Evolutionary conservation across 2,113 vertebrate genomes (phyloP).

Genomic region (Genyomyrus donnyi): DNA sequence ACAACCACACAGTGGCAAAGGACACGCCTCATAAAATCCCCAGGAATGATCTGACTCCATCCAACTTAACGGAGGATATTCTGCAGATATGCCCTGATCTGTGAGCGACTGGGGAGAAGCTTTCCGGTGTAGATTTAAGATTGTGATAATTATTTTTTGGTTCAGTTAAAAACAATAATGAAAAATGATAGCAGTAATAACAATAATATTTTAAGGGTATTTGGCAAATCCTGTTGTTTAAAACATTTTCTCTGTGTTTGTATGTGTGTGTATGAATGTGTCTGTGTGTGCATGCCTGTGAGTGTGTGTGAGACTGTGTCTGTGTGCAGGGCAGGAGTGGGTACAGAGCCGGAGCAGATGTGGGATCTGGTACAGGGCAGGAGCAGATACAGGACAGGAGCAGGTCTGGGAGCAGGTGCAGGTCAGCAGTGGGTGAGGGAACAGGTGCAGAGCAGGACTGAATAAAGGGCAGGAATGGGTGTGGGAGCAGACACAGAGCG

Average conservation of each 20-base stretch:
- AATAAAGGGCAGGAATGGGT: background rate
- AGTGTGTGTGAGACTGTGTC: too few relatives aligned
- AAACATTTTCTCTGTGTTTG: background rate
- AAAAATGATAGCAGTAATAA: background rate
- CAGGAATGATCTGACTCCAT: background rate
- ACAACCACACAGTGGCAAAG: background rate
- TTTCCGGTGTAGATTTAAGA: background rate
- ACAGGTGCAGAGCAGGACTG: constrained; percentile 1
- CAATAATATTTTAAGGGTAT: background rate
- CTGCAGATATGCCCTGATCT: background rate
- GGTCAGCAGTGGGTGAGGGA: background rate
- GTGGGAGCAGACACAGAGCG: background rate
- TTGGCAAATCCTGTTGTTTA: background rate
- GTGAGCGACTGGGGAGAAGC: background rate
- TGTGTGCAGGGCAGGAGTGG: background rate
- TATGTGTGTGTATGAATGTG: background rate
- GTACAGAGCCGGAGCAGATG: background rate
- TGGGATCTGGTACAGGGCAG: background rate
- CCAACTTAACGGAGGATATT: background rate
- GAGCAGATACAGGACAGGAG: background rate
- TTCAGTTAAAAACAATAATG: background rate
- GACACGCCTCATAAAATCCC: background rate
- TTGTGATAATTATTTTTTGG: background rate
- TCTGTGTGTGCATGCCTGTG: background rate
- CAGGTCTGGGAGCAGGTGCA: background rate